phyloP scores from a whole-genome alignment of 2,797 vertebrate species.

The Gallinago stenura region DNA sequence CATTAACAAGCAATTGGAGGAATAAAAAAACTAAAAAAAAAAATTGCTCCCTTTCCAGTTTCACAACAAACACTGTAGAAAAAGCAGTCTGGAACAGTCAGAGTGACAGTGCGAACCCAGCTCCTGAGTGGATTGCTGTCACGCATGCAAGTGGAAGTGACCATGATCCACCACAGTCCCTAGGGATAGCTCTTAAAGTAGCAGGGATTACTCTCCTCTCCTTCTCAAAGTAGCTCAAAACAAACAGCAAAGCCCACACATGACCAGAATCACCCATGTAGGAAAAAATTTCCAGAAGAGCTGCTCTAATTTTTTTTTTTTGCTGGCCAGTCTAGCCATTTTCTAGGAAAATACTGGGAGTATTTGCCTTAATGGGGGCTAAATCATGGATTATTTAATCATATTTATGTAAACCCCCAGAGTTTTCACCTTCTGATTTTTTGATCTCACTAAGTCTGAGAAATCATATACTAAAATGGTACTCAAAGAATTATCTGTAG shows the following conservation, averaged over 20 bases:
- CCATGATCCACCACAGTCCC: neutral
- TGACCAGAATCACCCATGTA: neutral
- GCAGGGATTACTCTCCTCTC: neutral
- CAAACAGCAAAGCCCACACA: neutral
- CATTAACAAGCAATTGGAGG: neutral
- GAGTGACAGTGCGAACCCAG: neutral
- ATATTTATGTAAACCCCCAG: neutral
- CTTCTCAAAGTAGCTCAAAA: neutral
- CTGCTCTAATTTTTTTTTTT: neutral
- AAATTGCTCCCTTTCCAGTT: neutral
- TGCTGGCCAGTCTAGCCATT: neutral
- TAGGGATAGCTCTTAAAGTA: neutral
- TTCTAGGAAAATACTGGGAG: neutral
- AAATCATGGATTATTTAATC: neutral
- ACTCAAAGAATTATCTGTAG: neutral
- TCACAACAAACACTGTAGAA: neutral
- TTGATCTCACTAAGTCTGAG: neutral
- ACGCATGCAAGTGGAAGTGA: neutral
- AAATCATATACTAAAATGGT: neutral
- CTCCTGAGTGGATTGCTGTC: neutral
- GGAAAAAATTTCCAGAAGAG: neutral
- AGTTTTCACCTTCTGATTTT: neutral
- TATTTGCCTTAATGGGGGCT: neutral
- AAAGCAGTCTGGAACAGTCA: neutral
- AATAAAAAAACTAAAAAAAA: neutral